Evolutionary conservation across 2,797 vertebrate species (phyloP).

Genomic region (Spinibarbus caldwelli): DNA sequence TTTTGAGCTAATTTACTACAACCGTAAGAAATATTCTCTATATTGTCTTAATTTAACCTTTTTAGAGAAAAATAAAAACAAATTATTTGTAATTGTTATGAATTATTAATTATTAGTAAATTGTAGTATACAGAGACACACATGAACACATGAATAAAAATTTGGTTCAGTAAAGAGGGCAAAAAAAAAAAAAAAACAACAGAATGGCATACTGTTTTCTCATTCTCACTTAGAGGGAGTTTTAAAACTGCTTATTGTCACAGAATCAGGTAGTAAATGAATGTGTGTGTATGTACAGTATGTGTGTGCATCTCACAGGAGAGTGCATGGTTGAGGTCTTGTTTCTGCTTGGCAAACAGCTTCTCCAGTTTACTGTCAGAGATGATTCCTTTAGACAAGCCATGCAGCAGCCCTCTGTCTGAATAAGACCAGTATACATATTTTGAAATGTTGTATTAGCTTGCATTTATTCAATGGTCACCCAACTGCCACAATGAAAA

Average conservation of each 20-base stretch:
- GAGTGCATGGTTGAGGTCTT: slow-evolving; percentile 83
- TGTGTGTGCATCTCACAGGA: slow-evolving; percentile 79
- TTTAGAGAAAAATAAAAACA: neutral
- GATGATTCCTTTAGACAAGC: slow-evolving; percentile 81
- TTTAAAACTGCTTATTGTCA: neutral
- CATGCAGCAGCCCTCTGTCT: slow-evolving; percentile 86
- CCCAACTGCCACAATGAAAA: neutral
- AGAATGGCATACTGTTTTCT: slow-evolving; percentile 6
- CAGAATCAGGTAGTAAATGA: neutral
- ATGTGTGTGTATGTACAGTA: neutral
- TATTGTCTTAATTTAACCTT: neutral
- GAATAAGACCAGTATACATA: slow-evolving; percentile 54
- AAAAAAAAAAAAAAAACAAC: neutral
- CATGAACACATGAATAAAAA: neutral
- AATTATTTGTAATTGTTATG: neutral
- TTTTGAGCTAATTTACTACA: too few species aligned
- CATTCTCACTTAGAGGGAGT: slow-evolving; percentile 7
- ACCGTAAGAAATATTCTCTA: neutral
- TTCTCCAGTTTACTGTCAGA: slow-evolving; percentile 78
- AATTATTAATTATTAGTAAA: neutral
- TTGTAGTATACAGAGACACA: neutral
- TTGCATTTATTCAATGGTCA: neutral
- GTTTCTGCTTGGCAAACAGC: slow-evolving; percentile 79
- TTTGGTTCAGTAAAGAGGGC: neutral
- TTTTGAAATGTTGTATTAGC: neutral